Evolutionary conservation across 2,113 vertebrate genomes (phyloP).

Genomic region (Argyrosomus japonicus): DNA sequence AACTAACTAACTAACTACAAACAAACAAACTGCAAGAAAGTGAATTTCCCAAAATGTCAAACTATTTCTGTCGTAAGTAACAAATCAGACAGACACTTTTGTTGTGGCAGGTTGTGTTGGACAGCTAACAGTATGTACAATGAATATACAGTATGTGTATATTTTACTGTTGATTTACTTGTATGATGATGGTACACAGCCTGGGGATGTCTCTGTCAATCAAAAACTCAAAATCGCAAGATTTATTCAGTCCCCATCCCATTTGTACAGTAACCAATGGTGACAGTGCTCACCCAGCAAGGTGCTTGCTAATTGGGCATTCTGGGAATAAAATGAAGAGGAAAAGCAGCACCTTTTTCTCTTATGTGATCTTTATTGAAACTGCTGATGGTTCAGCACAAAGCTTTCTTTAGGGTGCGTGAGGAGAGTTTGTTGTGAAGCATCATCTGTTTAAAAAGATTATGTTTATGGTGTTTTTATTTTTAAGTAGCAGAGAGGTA

Average conservation of each 20-base stretch:
- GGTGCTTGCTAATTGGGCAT: conserved; percentile 68
- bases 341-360: conserved; percentile 47
- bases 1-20: too few relatives aligned
- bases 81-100: not conserved
- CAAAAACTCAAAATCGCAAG: conserved; percentile 53
- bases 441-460: conserved; percentile 42
- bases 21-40: not conserved
- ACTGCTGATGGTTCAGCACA: conserved; percentile 63
- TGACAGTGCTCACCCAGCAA: conserved; percentile 50
- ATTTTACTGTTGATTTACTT: conserved; percentile 32
- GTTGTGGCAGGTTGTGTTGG: conserved; percentile 22
- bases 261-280: conserved; percentile 62
- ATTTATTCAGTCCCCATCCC: conserved; percentile 53
- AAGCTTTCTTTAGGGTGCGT: conserved; percentile 37
- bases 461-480: conserved; percentile 18
- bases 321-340: conserved; percentile 54
- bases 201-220: conserved; percentile 54
- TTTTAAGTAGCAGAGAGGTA: conserved; percentile 23
- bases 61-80: not conserved
- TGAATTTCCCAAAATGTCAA: not conserved
- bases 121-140: not conserved
- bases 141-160: not conserved
- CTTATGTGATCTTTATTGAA: conserved; percentile 65
- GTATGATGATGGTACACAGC: conserved; percentile 49
- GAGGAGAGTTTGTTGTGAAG: conserved; percentile 49